Evolutionary conservation across 1,140 invertebrate species (phyloP), one percentile per base, ranked within the genome.

Genomic region (Drosophila navojoa): DNA sequence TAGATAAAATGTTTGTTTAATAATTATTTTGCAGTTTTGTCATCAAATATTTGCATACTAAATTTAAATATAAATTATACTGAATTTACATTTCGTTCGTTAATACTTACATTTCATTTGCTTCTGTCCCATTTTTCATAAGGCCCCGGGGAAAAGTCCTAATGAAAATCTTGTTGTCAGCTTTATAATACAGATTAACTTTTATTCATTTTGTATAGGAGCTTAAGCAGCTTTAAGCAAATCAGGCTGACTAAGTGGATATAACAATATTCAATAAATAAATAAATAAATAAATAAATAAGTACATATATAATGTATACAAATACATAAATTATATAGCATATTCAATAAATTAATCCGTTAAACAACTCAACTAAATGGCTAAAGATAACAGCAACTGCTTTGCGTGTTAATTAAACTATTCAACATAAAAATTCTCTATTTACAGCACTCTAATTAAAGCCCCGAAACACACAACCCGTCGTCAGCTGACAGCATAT

Each of bases 391-490:
- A 84, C 73, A 71, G 77, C 76, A 70, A 74, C 55, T 62, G 68
- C 49, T 42, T 64, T 49, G 60, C 66, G 32, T 54, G 64, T 57
- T 87, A 79, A 82, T 82, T 87, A 87, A 76, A 82, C 84, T 82
- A 87, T 68, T 64, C 54, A 87, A 84, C 60, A 59, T 38, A 86
- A 78, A 49, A 77, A 44, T 73, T 81, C 70, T 77, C 76, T 87
- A 87, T 87, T 77, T 87, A 87, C 82, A 87, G 69, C 79, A 72
- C 81, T 58, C 59, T 79, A 71, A 73, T 81, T 70, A 76, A 60
- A 49, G 64, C 58, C 60, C 74, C 73, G 54, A 54, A 32, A 52
- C 25, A 45, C 25, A 55, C 60, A 50, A 19, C 40, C 42, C 16
- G 35, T 19, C 66, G 19, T 9, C 54, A 22, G 15, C 67, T 13